Percentiles rank a stretch among this genome's conserved stretches.
These are phyloP conservation scores for Paedocypris sp. DNA, from an alignment of 2,113 vertebrate genomes.

Conservation along the genomic window DNA sequence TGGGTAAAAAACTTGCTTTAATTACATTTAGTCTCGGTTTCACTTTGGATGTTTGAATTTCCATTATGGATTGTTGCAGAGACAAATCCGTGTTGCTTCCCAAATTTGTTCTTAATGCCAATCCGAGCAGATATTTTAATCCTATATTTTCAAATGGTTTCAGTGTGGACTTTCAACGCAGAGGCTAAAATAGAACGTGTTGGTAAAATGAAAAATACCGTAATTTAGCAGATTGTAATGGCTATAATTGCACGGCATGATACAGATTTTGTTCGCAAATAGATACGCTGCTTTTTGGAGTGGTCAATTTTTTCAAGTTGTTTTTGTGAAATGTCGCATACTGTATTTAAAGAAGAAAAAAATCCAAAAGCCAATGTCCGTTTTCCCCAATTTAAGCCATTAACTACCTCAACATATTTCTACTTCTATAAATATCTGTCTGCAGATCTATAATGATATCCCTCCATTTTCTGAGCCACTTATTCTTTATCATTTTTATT, in stretches of 20 bases:
- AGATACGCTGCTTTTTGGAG: slow-evolving; percentile 1
- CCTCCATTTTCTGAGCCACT: too few species aligned
- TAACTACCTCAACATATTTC: not conserved
- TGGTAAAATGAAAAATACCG: not conserved
- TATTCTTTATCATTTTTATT: too few species aligned
- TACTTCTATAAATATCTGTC: too few species aligned
- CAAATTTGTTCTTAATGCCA: not conserved
- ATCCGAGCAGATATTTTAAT: slow-evolving; percentile 5
- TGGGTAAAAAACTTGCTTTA: too few species aligned
- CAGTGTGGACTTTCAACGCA: not conserved
- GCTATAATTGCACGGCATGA: slow-evolving; percentile 4
- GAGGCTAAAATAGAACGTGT: slow-evolving; percentile 13
- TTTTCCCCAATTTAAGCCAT: not conserved
- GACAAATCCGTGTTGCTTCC: too few species aligned
- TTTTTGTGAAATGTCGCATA: too few species aligned
- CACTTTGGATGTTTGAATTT: too few species aligned
- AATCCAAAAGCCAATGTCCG: not conserved
- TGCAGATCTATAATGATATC: too few species aligned
- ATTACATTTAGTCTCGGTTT: too few species aligned
- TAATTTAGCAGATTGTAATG: slow-evolving; percentile 19
- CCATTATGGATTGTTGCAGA: too few species aligned
- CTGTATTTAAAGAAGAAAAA: too few species aligned
- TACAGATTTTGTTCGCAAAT: not conserved
- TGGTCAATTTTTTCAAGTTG: not conserved
- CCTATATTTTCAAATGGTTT: slow-evolving; percentile 8